Percentiles rank a stretch among this genome's conserved stretches.
These are phyloP conservation scores for Apodemus agrarius DNA, from an alignment of 2,797 vertebrate genomes.

Conservation along the genomic window DNA sequence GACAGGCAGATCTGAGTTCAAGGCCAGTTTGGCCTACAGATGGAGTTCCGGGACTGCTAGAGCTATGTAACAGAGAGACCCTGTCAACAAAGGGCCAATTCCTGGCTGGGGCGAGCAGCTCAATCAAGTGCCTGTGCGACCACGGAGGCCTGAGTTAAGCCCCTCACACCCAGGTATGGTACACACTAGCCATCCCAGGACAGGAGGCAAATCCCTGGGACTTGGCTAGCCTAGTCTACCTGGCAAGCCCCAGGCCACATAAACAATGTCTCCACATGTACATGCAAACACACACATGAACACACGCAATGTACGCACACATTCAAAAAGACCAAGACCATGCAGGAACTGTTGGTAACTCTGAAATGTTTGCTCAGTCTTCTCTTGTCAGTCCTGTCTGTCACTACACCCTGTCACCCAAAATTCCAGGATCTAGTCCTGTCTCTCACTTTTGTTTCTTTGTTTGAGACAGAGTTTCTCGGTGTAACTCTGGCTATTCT, in stretches of 20 bases:
- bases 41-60: not conserved
- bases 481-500: not conserved
- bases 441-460: not conserved
- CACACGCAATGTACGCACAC: not conserved
- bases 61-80: not conserved
- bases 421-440: not conserved
- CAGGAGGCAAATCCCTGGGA: not conserved
- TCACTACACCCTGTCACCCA: not conserved
- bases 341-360: not conserved
- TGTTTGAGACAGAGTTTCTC: not conserved
- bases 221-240: not conserved
- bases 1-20: not conserved
- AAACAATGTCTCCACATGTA: not conserved
- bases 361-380: not conserved
- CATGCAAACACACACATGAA: not conserved
- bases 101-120: not conserved
- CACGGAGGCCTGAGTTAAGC: not conserved
- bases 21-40: not conserved
- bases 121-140: not conserved
- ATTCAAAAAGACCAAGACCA: not conserved
- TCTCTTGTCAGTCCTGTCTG: not conserved
- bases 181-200: not conserved
- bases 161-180: too few relatives aligned
- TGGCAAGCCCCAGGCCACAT: not conserved
- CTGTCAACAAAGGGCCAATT: not conserved